These are phyloP conservation scores for Chrysaora quinquecirrha DNA, from an alignment of 30 jellyfish, hydroid and myxozoan species.

Conservation along the genomic window DNA sequence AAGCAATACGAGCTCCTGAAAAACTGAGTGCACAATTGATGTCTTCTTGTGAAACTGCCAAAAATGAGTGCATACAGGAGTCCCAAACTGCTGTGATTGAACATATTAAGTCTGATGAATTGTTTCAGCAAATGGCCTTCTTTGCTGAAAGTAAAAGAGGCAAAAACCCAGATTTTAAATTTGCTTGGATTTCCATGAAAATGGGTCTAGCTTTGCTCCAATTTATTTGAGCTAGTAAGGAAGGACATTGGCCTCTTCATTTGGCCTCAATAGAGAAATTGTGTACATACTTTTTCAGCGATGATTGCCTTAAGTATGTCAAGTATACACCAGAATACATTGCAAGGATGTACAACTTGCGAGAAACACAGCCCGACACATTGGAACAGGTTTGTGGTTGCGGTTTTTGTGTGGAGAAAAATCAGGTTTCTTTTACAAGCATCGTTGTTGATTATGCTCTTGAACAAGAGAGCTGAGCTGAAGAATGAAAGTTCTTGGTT, in stretches of 20 bases:
- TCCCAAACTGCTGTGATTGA: slow-evolving; percentile 16
- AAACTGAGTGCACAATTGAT: slow-evolving; percentile 22
- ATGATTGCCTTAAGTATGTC: slow-evolving; percentile 33
- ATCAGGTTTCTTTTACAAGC: slow-evolving; percentile 30
- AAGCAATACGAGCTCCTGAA: slow-evolving; percentile 18
- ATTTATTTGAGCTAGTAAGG: slow-evolving; percentile 34
- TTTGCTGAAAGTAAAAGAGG: slow-evolving; percentile 42
- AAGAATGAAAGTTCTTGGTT: slow-evolving; percentile 35
- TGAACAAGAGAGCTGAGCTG: slow-evolving; percentile 60
- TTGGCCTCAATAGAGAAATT: slow-evolving; percentile 36
- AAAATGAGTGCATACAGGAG: slow-evolving; percentile 16
- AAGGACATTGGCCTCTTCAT: slow-evolving; percentile 41
- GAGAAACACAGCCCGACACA: slow-evolving; percentile 31
- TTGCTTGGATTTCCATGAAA: slow-evolving; percentile 38
- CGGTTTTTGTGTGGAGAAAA: slow-evolving; percentile 34
- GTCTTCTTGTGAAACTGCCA: slow-evolving; percentile 32
- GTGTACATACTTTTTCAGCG: slow-evolving; percentile 40
- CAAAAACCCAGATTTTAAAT: slow-evolving; percentile 27
- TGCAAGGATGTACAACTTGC: slow-evolving; percentile 37
- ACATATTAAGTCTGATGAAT: slow-evolving; percentile 31
- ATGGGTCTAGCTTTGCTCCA: slow-evolving; percentile 41
- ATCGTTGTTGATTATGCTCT: slow-evolving; percentile 67
- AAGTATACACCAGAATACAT: slow-evolving; percentile 39
- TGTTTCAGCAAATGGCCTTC: slow-evolving; percentile 30
- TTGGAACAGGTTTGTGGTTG: slow-evolving; percentile 34